phyloP scores from a whole-genome alignment of 2,888 invertebrate species.

The Callyntrura sp. region DNA sequence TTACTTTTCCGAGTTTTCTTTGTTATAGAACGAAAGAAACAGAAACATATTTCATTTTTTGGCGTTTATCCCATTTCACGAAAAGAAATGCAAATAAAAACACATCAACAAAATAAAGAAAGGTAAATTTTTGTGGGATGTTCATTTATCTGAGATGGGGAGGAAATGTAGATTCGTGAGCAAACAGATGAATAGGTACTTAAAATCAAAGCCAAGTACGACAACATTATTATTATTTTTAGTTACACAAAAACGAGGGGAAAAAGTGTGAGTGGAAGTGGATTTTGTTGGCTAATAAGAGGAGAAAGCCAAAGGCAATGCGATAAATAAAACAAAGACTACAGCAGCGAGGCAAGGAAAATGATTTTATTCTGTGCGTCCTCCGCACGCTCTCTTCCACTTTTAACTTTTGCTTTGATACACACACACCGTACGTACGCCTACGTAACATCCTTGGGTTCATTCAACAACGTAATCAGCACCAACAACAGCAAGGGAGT shows the following conservation, averaged over 20 bases:
- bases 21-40: no score
- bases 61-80: conserved; percentile 32
- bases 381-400: not conserved
- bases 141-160: not conserved
- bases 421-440: no score
- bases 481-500: no score
- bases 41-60: not conserved
- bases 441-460: not conserved
- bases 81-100: conserved; percentile 36
- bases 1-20: not conserved
- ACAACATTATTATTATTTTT: no score
- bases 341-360: not conserved
- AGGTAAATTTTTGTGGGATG: conserved; percentile 40
- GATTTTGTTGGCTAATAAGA: not conserved
- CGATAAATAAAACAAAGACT: conserved; percentile 7
- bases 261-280: not conserved
- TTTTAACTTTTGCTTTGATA: conserved; percentile 1
- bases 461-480: conserved; percentile 13
- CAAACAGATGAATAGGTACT: not conserved
- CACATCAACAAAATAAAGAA: conserved; percentile 50
- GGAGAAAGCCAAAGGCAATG: conserved; percentile 16
- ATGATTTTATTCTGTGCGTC: no score
- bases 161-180: not conserved
- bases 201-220: not conserved
- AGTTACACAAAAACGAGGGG: no score